Evolutionary conservation across 2,888 invertebrate species (phyloP).

Genomic region (Exephanes ischioxanthus): DNA sequence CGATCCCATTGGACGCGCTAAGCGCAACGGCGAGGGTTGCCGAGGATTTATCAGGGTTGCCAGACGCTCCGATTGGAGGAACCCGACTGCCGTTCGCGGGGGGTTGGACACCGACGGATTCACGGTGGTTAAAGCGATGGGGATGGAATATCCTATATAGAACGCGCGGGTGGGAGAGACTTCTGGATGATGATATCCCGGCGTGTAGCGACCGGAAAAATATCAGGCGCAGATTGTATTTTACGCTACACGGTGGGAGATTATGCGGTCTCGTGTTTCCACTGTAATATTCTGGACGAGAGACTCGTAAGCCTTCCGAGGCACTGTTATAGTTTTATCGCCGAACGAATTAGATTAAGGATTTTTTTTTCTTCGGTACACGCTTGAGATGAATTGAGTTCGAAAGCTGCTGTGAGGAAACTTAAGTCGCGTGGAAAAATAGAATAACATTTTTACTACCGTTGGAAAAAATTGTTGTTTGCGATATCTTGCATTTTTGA

Average conservation of each 20-base stretch:
- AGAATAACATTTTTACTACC: too few species aligned
- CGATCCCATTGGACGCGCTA: slow-evolving; percentile 73
- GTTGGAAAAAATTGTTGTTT: too few species aligned
- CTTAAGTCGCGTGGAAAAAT: too few species aligned
- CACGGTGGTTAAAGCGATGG: slow-evolving; percentile 40
- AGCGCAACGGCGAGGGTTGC: slow-evolving; percentile 68
- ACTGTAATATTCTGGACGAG: neutral
- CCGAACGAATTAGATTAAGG: neutral
- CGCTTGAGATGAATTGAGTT: neutral
- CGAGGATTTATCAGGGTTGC: slow-evolving; percentile 71
- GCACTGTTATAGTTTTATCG: neutral
- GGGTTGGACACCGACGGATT: slow-evolving; percentile 59
- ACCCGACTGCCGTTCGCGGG: slow-evolving; percentile 25
- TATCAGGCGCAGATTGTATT: slow-evolving; percentile 46
- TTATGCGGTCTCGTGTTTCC: slow-evolving; percentile 2
- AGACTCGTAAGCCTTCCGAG: neutral
- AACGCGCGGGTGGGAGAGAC: slow-evolving; percentile 10
- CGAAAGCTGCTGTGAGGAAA: neutral
- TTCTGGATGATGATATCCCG: slow-evolving; percentile 8
- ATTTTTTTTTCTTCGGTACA: neutral
- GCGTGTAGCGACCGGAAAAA: slow-evolving; percentile 49
- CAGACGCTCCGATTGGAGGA: slow-evolving; percentile 64
- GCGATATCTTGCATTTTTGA: too few species aligned
- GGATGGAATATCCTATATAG: neutral
- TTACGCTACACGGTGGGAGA: slow-evolving; percentile 24